Percentiles rank a stretch among this genome's conserved stretches.
Conservation (phyloP, 2,888 invertebrate genomes). For the Maniola hyperantus region DNA sequence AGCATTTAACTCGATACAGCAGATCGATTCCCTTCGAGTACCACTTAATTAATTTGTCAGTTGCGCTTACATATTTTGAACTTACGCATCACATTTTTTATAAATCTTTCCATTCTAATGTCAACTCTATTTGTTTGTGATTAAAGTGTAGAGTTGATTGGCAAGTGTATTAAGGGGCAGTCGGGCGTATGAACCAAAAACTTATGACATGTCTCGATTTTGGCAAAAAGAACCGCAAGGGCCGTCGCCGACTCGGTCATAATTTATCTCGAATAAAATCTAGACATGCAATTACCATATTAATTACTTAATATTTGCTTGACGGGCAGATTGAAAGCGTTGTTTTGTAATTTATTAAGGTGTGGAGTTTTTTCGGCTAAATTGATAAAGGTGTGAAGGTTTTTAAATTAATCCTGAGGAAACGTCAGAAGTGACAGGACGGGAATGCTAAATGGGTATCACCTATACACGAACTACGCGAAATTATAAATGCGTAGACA, state of each 20-base stretch:
- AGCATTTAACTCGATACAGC: conserved; percentile 68
- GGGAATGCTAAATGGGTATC: conserved; percentile 32
- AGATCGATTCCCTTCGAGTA: conserved; percentile 68
- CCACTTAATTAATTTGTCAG: conserved; percentile 73
- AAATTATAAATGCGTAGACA: neutral
- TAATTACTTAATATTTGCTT: conserved; percentile 66
- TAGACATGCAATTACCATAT: conserved; percentile 71
- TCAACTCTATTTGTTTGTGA: conserved; percentile 8
- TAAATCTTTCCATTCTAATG: conserved; percentile 15
- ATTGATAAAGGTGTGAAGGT: conserved; percentile 41
- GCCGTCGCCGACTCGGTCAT: conserved; percentile 52
- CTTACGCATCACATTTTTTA: conserved; percentile 37
- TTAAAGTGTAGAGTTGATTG: conserved; percentile 31
- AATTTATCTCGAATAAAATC: conserved; percentile 65
- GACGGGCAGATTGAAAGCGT: conserved; percentile 42
- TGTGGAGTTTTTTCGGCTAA: conserved; percentile 39
- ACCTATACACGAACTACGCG: conserved; percentile 14
- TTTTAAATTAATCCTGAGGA: conserved; percentile 37
- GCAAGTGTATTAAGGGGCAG: conserved; percentile 30
- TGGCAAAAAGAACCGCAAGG: conserved; percentile 50
- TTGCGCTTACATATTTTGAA: conserved; percentile 46
- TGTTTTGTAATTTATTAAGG: conserved; percentile 38
- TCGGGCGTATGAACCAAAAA: conserved; percentile 52
- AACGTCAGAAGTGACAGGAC: conserved; percentile 32
- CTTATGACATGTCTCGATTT: conserved; percentile 49